Evolutionary conservation across 2,797 vertebrate species (phyloP).

Genomic region (Myotis daubentonii): DNA sequence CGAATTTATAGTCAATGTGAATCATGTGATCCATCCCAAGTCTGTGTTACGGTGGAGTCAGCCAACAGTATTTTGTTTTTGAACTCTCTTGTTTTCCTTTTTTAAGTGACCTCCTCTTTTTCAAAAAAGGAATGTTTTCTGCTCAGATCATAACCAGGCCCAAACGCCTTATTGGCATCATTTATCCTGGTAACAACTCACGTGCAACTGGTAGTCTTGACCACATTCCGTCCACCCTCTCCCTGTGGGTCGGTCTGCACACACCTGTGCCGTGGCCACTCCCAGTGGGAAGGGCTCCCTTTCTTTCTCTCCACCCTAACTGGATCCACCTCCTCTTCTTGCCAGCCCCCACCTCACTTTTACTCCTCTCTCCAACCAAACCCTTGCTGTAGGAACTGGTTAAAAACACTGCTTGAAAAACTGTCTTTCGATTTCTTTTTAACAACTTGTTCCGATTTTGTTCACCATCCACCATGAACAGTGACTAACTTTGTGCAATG

Average conservation of each 20-base stretch:
- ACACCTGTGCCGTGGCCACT: slow-evolving; percentile 77
- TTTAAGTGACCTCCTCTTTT: slow-evolving; percentile 85
- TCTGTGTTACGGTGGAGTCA: slow-evolving; percentile 67
- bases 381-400: slow-evolving; percentile 75
- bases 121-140: slow-evolving; percentile 80
- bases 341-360: neutral
- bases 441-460: slow-evolving; percentile 19
- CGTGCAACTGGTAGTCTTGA: slow-evolving; percentile 86
- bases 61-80: slow-evolving; percentile 85
- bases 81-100: slow-evolving; percentile 84
- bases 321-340: neutral
- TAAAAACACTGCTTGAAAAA: slow-evolving; percentile 83
- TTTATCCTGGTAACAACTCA: slow-evolving; percentile 83
- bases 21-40: slow-evolving; percentile 80
- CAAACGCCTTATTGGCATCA: slow-evolving; percentile 82
- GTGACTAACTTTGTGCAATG: slow-evolving; percentile 79
- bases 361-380: neutral
- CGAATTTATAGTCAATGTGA: slow-evolving; percentile 82
- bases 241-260: slow-evolving; percentile 73
- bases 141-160: slow-evolving; percentile 80
- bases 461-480: slow-evolving; percentile 80
- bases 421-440: slow-evolving; percentile 78
- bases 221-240: slow-evolving; percentile 78
- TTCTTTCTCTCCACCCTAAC: slow-evolving; percentile 67
- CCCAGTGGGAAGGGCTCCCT: slow-evolving; percentile 72